Evolutionary conservation across 1,140 invertebrate genomes (phyloP), one percentile per base, ranked within the genome.

Genomic region (Hetaerina americana): DNA sequence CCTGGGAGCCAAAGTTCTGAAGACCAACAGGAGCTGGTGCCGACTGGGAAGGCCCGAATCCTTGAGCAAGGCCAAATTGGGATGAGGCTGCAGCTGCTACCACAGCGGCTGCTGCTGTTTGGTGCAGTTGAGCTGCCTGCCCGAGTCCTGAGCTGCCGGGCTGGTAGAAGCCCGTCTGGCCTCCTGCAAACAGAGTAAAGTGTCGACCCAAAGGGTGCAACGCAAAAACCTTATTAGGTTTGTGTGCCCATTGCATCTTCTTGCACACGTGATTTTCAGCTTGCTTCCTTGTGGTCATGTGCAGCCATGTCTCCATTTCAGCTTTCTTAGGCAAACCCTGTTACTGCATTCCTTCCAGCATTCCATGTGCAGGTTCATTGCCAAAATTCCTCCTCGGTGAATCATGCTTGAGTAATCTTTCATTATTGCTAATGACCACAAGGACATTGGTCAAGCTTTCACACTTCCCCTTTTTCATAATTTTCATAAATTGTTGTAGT

Each of bases 1-100:
- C 40, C 74, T 74, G 24, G 75, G 71, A 76, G 5, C 75, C 74
- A 72, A 75, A 76, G 29, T 73, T 75, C 66, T 76, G 75, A 68
- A 76, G 71, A 1, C 75, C 75, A 5, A 76, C 75, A 27, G 74
- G 73, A 24, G 72, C 72, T 27, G 75, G 72, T 5, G 72, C 75
- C 29, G 75, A 74, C 69, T 76, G 75, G 26, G 71, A 75, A 1
- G 40, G 40, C 8, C 73, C 73, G 71, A 74, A 77, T 8, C 75
- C 77, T 70, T 76, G 76, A 5, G 40, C 40, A 68, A 76, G 66
- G 10, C 77, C 76, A 72, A 72, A 75, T 25, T 74, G 72, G 15
- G 40, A 57, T 18, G 40, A 57, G 1, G 22, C 40, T 18, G 40
- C 40, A 5, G 40, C 40, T 3, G 40, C 40, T 18, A n/a, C 40